Conservation (phyloP, 2,888 invertebrate species). For the Trichopoda pennipes region DNA sequence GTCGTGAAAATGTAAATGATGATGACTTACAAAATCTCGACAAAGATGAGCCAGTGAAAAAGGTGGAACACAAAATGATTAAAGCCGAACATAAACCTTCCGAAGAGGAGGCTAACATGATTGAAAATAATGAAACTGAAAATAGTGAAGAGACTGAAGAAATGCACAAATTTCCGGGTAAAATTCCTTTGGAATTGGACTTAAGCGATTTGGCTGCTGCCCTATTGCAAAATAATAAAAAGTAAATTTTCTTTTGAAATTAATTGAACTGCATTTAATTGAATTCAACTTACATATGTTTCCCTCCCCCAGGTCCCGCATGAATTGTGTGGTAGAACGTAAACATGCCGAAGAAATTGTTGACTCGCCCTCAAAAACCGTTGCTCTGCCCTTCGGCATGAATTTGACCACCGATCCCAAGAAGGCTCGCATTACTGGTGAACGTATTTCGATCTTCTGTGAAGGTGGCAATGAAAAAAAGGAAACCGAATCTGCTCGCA, state of each 20-base stretch:
- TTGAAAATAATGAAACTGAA: constrained; percentile 77
- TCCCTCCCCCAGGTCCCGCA: constrained; percentile 84
- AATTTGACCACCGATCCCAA: constrained; percentile 87
- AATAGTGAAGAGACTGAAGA: constrained; percentile 84
- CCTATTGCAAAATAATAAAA: constrained; percentile 86
- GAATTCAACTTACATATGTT: neutral
- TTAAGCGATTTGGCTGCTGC: constrained; percentile 91
- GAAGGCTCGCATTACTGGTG: constrained; percentile 88
- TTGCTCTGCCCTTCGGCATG: constrained; percentile 85
- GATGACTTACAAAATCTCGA: constrained; percentile 77
- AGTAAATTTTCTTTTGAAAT: constrained; percentile 78
- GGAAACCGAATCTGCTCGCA: constrained; percentile 70
- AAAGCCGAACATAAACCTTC: constrained; percentile 67
- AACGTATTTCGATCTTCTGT: constrained; percentile 93
- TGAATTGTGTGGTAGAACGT: constrained; percentile 95
- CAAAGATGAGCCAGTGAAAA: constrained; percentile 75
- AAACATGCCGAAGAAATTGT: constrained; percentile 91
- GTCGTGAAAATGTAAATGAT: constrained; percentile 79
- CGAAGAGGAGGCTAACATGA: constrained; percentile 77
- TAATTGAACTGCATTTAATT: neutral
- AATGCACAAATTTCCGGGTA: constrained; percentile 83
- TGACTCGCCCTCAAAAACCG: constrained; percentile 86
- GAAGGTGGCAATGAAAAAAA: constrained; percentile 85
- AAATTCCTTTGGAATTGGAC: constrained; percentile 90
- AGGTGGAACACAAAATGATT: constrained; percentile 73